phyloP scores from a whole-genome alignment of 2,888 invertebrate genomes.

The Selenia dentaria region DNA sequence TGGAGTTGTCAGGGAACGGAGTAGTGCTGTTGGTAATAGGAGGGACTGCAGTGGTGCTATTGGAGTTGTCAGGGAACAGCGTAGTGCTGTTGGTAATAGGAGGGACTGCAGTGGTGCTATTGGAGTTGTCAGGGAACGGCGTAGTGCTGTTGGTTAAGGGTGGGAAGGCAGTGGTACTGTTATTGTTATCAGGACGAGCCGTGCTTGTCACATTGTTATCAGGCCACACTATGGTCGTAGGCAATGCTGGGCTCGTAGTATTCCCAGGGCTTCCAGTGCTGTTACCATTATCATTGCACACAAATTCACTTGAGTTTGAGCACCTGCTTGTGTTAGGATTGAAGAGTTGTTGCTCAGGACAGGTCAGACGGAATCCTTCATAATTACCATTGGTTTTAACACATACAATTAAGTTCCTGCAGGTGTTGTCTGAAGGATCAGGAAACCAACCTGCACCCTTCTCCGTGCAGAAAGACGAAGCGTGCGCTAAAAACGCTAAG shows the following conservation, averaged over 20 bases:
- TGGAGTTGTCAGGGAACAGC: too few relatives aligned
- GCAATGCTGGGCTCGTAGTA: too few relatives aligned
- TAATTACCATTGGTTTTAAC: background rate
- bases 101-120: background rate
- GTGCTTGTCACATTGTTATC: too few relatives aligned
- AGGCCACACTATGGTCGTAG: too few relatives aligned
- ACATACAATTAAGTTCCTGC: background rate
- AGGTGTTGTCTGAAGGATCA: conserved; percentile 1
- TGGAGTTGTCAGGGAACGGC: background rate
- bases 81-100: background rate
- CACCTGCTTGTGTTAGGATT: background rate
- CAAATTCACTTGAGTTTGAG: background rate
- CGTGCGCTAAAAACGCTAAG: background rate
- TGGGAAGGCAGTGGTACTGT: background rate
- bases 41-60: background rate
- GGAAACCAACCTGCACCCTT: background rate
- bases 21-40: background rate
- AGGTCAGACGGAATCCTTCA: background rate
- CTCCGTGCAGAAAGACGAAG: background rate
- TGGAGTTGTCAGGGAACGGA: background rate
- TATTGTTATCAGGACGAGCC: background rate
- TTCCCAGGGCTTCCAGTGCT: background rate
- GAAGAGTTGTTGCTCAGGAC: background rate
- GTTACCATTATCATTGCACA: background rate
- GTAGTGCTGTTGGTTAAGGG: background rate